Evolutionary conservation across 2,888 invertebrate genomes (phyloP).

Genomic region (Drosophila eohydei): DNA sequence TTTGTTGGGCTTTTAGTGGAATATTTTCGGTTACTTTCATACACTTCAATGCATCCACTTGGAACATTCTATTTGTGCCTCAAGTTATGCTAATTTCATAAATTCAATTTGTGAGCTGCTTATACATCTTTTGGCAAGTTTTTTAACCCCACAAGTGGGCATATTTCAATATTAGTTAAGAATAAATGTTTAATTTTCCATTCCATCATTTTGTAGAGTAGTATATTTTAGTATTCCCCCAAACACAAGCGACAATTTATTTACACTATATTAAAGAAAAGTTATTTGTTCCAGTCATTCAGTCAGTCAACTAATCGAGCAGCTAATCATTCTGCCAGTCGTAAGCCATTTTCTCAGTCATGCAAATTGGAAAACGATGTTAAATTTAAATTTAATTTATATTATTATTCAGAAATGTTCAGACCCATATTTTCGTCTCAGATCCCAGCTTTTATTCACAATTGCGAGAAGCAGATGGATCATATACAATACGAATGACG

Average conservation of each 20-base stretch:
- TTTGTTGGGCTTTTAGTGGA: conserved; percentile 29
- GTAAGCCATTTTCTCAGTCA: too few species aligned
- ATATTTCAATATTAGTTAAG: neutral
- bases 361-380: neutral
- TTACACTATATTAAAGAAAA: neutral
- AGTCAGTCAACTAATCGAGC: neutral
- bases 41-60: conserved; percentile 35
- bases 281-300: neutral
- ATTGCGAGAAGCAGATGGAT: conserved; percentile 1
- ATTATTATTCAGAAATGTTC: neutral
- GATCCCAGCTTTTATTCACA: neutral
- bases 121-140: conserved; percentile 4
- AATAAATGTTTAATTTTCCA: too few species aligned
- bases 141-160: neutral
- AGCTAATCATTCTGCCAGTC: neutral
- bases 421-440: accelerated
- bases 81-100: conserved; percentile 61
- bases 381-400: neutral
- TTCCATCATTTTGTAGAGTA: neutral
- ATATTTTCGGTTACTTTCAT: conserved; percentile 23
- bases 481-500: conserved; percentile 33
- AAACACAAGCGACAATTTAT: neutral
- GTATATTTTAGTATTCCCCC: neutral
- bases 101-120: conserved; percentile 31
- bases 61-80: conserved; percentile 29